Evolutionary conservation across 2,797 vertebrate species (phyloP), one percentile per base, ranked within the genome.

Genomic region (Myiotriccus ornatus): DNA sequence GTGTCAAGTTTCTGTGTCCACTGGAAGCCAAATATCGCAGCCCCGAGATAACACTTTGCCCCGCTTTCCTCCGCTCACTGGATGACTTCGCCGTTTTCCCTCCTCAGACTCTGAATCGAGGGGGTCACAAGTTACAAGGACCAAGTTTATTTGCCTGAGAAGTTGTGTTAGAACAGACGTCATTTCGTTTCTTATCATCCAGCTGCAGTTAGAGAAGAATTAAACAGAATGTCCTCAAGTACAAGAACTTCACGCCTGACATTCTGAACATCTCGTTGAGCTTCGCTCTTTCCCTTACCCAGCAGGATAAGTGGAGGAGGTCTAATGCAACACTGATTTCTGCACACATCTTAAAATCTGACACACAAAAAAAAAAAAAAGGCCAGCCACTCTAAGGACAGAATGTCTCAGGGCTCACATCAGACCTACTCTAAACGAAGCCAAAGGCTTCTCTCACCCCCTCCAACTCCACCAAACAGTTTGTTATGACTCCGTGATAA

Each of bases 1-100:
- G 97, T 98, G 98, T 98, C 97, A 98, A 97, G 96, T 97, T 95
- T 95, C 85, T 96, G 81, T 91, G 94, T 94, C 97, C 89, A 83
- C 84, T 97, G 93, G 93, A 97, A 98, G 96, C 90, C 91, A 94
- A 97, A 92, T 97, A 97, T 96, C 97, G 82, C 88, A 93, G 92
- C 87, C 95, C 86, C 39, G 87, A 97, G 97, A 97, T 97, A 98
- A 98, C 94, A 91, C 92, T 96, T 97, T 50, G 89, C 94, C 85
- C 93, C 55, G 8, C 52, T 97, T 95, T 96, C 93, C 94, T 96
- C 88, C 67, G 52, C 64, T 90, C 67, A 41, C 67, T 55, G 90
- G 88, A 77, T 60, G 91, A 89, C 90, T 89, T 93, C 4, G 22
- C 69, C 47, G 13, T 95, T 96, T 96, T 96, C 84, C 80, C 85